Base-by-base conservation (phyloP, 2,888 invertebrate species). In the Chaetogeoica ovagalla region DNA sequence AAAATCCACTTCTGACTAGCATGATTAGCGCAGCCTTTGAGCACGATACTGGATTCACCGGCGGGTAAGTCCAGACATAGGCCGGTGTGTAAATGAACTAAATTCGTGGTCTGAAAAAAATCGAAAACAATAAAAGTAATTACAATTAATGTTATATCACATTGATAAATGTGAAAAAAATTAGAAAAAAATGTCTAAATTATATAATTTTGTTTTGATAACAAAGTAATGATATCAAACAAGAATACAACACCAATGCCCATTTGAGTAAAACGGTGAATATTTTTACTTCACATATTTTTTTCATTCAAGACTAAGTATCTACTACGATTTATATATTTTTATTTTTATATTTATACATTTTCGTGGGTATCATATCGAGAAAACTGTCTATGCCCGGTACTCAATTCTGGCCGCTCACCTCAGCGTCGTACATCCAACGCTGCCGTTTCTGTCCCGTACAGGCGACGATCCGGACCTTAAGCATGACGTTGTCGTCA, bases 391-490 rank as follows among this genome's bases (percentile, higher is more conserved):
- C 11, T 43, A 11, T 1, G 4, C 7, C 6, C 43, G 6, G 43
- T 43, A 43, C 43, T 11, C 9, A 43, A 43, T 43, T 4, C 43
- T 9, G 52, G 37, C 1, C 4, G 82, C 83, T 84, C 84, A 89
- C 89, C 84, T 87, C 84, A 77, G 87, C 84, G 82, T 89, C 86
- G 84, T 90, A 92, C 73, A 87, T 86, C 94, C 94, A 94, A 82
- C 90, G 89, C 85, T 94, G 94, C 84, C 91, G 89, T 0, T 87
- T 87, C 60, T 88, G 88, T 59, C 91, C 91, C 83, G 88, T 91
- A 84, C 94, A 94, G 30, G 91, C 90, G 87, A 92, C 90, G 85
- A 94, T 91, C 81, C 92, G 88, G 0, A 92, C 93, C 76, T 89
- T 87, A 1, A 89, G 89, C 84, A 89, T 91, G 9, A 82, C 81